Evolutionary conservation across 2,888 invertebrate species (phyloP).

Genomic region (Aphidoletes aphidimyza): DNA sequence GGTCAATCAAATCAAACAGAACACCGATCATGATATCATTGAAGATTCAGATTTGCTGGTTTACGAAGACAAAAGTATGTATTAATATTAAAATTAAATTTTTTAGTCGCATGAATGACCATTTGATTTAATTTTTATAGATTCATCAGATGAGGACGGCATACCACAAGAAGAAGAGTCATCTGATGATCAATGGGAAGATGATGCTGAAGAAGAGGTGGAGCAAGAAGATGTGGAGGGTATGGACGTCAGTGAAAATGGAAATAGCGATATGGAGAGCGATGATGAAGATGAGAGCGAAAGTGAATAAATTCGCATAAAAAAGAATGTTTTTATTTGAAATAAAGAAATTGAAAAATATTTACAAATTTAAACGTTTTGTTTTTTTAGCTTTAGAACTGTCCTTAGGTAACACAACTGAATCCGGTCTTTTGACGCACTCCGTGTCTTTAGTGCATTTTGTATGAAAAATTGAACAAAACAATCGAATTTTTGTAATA

Average conservation of each 20-base stretch:
- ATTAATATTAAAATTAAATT: conserved; percentile 59
- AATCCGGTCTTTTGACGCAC: no score
- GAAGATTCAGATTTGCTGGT: conserved; percentile 62
- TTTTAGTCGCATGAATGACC: not conserved
- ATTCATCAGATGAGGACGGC: conserved; percentile 53
- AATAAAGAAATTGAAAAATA: conserved; percentile 1
- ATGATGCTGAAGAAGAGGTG: conserved; percentile 51
- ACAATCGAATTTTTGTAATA: no score
- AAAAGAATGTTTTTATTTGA: conserved; percentile 14
- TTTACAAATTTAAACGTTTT: not conserved
- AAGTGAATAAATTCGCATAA: not conserved
- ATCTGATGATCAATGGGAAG: conserved; percentile 56
- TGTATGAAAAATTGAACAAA: no score
- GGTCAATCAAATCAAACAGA: conserved; percentile 65
- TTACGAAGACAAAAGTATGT: conserved; percentile 61
- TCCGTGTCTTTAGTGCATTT: no score
- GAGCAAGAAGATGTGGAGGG: not conserved
- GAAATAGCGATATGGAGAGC: conserved; percentile 60
- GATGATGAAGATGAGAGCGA: conserved; percentile 59
- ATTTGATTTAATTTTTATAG: not conserved
- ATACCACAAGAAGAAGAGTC: conserved; percentile 42
- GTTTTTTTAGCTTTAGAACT: not conserved
- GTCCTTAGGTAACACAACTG: not conserved
- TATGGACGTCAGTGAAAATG: conserved; percentile 22
- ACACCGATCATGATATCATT: conserved; percentile 61